A percentile compares a stretch with the other conserved stretches of the same genome.
Evolutionary conservation across 2,888 invertebrate species (phyloP).

Genomic region (Dryobota labecula): DNA sequence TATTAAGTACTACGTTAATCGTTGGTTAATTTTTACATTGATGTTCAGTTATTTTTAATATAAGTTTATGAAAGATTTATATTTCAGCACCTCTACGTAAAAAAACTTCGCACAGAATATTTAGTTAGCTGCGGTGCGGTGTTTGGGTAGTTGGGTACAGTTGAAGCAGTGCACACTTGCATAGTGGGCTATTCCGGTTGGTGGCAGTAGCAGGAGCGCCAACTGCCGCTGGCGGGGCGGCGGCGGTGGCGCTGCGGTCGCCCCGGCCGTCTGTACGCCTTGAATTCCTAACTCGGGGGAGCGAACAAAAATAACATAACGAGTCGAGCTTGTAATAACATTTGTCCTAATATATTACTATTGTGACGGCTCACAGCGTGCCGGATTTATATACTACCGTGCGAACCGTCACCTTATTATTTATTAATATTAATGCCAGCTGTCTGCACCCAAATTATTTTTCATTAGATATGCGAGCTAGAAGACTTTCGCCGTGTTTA

Average conservation of each 20-base stretch:
- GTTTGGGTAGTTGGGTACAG: conserved; percentile 22
- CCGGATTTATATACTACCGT: conserved; percentile 86
- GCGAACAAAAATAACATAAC: conserved; percentile 88
- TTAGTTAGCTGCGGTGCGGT: conserved; percentile 12
- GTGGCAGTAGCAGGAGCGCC: conserved; percentile 34
- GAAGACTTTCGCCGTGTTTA: conserved; percentile 71
- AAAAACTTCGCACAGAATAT: conserved; percentile 7
- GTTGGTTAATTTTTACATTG: background rate
- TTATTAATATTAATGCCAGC: conserved; percentile 86
- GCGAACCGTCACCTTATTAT: conserved; percentile 86
- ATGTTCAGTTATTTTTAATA: background rate
- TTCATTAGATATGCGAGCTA: conserved; percentile 81
- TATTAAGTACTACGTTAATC: conserved; percentile 1
- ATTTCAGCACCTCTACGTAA: background rate
- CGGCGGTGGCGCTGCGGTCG: conserved; percentile 51
- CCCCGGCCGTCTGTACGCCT: conserved; percentile 70
- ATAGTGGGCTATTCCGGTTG: conserved; percentile 51
- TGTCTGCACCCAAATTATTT: conserved; percentile 85
- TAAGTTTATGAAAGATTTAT: background rate
- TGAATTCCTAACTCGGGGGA: conserved; percentile 78
- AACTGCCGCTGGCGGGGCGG: conserved; percentile 52
- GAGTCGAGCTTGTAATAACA: conserved; percentile 89
- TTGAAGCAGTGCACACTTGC: conserved; percentile 9
- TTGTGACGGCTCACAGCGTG: conserved; percentile 85
- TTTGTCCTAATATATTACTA: conserved; percentile 89